Conservation (phyloP, 2,797 vertebrate genomes). For the Mus minutoides region DNA sequence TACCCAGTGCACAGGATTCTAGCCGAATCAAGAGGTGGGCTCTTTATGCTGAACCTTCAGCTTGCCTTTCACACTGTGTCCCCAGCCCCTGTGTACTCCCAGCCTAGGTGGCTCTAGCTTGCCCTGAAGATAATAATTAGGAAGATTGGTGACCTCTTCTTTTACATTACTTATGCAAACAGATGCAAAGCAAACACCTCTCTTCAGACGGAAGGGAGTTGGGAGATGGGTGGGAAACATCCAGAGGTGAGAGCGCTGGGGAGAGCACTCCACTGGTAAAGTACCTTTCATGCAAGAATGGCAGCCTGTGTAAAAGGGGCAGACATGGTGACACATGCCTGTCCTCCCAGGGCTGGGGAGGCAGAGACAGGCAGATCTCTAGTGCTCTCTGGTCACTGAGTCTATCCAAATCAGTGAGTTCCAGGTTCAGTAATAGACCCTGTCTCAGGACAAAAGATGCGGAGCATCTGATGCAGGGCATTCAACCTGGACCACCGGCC, state of each 20-base stretch:
- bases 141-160: conserved; percentile 34
- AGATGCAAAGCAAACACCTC: not conserved
- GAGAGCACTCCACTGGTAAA: not conserved
- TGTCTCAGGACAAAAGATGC: not conserved
- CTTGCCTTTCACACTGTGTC: not conserved
- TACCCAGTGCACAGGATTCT: not conserved
- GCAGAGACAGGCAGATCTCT: not conserved
- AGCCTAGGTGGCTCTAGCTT: not conserved
- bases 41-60: not conserved
- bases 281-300: not conserved
- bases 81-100: not conserved
- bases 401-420: not conserved
- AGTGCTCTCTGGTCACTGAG: not conserved
- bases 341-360: no score
- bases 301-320: not conserved
- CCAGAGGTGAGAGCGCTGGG: not conserved
- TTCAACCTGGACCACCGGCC: not conserved
- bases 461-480: rapidly evolving
- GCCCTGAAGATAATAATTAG: not conserved
- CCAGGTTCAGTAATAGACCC: not conserved
- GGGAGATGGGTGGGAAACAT: not conserved
- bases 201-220: conserved; percentile 39
- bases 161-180: conserved; percentile 16
- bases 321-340: not conserved
- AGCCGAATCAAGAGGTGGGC: conserved; percentile 22